Percentiles rank a stretch among this genome's conserved stretches.
phyloP scores from a whole-genome alignment of 1,140 invertebrate genomes.

The Catajapyx aquilonaris region DNA sequence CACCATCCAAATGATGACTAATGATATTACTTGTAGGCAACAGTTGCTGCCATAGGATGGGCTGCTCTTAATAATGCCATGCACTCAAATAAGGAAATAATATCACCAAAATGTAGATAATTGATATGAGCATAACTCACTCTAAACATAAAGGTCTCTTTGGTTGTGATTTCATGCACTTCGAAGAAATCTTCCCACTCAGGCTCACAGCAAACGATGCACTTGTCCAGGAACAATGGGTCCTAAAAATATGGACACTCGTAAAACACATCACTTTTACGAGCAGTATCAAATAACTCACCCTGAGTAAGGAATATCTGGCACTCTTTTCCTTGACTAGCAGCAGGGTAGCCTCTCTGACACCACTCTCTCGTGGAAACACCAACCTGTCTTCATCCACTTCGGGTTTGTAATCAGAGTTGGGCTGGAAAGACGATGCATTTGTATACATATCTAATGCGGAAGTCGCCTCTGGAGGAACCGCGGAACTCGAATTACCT shows the following conservation, averaged over 20 bases:
- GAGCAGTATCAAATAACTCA: slow-evolving; percentile 17
- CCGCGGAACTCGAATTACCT: background rate
- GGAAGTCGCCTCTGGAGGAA: too few species aligned
- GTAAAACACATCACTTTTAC: slow-evolving; percentile 2
- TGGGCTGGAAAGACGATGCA: slow-evolving; percentile 9
- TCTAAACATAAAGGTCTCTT: slow-evolving; percentile 88
- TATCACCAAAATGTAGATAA: too few species aligned
- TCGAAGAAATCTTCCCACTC: slow-evolving; percentile 86
- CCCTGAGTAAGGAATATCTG: slow-evolving; percentile 58
- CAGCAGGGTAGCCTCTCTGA: slow-evolving; percentile 67
- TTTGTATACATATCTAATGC: too few species aligned
- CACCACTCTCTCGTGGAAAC: slow-evolving; percentile 42
- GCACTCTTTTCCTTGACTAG: slow-evolving; percentile 77
- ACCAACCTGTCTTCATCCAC: slow-evolving; percentile 24
- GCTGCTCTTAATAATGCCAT: too few species aligned
- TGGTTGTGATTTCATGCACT: slow-evolving; percentile 76
- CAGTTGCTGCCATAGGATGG: too few species aligned
- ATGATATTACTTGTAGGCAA: background rate
- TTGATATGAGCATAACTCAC: too few species aligned
- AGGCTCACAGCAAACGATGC: slow-evolving; percentile 68
- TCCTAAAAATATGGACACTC: slow-evolving; percentile 29
- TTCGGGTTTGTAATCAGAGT: slow-evolving; percentile 20
- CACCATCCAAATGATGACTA: background rate
- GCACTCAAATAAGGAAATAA: too few species aligned
- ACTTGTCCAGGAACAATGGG: slow-evolving; percentile 69